A percentile compares a stretch with the other conserved stretches of the same genome.
These are phyloP conservation scores for Dendrolimus pini DNA, from an alignment of 2,888 invertebrate species.

Conservation along the genomic window DNA sequence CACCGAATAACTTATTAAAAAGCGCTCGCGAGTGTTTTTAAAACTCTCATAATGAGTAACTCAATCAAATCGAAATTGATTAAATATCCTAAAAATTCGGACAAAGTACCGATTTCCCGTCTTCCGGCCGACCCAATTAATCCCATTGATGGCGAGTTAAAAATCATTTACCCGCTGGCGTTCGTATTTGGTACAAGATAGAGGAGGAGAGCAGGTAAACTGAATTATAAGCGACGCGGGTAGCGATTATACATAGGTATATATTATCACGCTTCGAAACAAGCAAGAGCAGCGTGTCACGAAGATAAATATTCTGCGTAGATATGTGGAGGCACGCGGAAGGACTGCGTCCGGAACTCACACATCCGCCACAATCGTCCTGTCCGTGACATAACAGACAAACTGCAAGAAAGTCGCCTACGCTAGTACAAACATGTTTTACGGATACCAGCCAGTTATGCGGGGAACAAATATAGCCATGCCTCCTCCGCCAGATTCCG, in stretches of 20 bases:
- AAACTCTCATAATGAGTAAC: background rate
- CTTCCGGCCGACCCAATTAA: slow-evolving; percentile 44
- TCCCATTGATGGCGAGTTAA: slow-evolving; percentile 69
- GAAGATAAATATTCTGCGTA: background rate
- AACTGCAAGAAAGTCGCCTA: too few relatives aligned
- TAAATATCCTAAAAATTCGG: slow-evolving; percentile 3
- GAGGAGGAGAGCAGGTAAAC: slow-evolving; percentile 24
- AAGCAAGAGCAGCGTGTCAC: background rate
- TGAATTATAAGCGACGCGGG: too few relatives aligned
- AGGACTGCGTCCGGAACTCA: too few relatives aligned
- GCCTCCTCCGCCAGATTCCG: too few relatives aligned
- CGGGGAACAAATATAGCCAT: too few relatives aligned
- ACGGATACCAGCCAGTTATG: too few relatives aligned
- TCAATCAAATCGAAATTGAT: background rate
- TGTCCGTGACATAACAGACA: too few relatives aligned
- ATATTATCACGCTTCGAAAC: background rate
- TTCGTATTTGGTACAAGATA: slow-evolving; percentile 10
- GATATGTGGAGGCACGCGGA: too few relatives aligned
- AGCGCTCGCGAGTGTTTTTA: background rate
- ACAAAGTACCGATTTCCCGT: slow-evolving; percentile 4
- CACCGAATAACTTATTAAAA: background rate
- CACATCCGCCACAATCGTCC: too few relatives aligned
- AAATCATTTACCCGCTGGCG: slow-evolving; percentile 50
- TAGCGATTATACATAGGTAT: too few relatives aligned
- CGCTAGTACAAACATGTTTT: too few relatives aligned